Base-by-base conservation (phyloP, 2,113 vertebrate species). In the Aphelocoma coerulescens region DNA sequence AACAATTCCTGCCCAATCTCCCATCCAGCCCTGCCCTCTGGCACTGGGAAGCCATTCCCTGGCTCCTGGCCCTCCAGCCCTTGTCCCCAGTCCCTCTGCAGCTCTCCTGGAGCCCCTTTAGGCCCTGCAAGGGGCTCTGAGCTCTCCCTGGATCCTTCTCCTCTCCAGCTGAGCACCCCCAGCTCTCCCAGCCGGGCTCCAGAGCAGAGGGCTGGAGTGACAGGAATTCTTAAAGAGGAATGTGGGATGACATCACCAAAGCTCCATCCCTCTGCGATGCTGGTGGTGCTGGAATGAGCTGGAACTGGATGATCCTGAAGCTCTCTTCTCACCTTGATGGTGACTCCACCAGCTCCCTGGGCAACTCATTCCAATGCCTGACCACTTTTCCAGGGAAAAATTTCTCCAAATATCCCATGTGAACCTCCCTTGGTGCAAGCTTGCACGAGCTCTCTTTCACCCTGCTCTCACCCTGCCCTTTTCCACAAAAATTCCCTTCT, bases 231-330 rank as follows among this genome's bases (percentile, higher is more conserved):
- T 58, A 51, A 61, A 93, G 80, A 85, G 93, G 80, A 54, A 23
- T 87, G 43, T 69, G 77, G 75, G 35, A 84, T 97, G 82, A 77
- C 79, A 89, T 95, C 95, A 96, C 4, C 79, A 27, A 28, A 27
- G 14, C 30, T 49, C 54, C 43, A 30, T 12, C 10, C 12, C 73
- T 78, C 32, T 1, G 4, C 46, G 8, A 4, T 33, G 21, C 2
- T 27, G 54, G 7, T 41, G 79, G 4, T 28, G 44, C 44, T 84
- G 68, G 26, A 32, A 24, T 32, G 6, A 28, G 13, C 8, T 9
- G 57, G 46, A 37, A 11, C 13, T 62, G 57, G 57, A 32, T 62
- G 13, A 27, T 37, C 49, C 33, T 55, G 13, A 21, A 37, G 11
- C 21, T 54, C 26, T 44, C 48, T 72, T 54, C 57, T 37, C 48